phyloP scores from a whole-genome alignment of 2,113 vertebrate genomes.

The Bettongia penicillata region DNA sequence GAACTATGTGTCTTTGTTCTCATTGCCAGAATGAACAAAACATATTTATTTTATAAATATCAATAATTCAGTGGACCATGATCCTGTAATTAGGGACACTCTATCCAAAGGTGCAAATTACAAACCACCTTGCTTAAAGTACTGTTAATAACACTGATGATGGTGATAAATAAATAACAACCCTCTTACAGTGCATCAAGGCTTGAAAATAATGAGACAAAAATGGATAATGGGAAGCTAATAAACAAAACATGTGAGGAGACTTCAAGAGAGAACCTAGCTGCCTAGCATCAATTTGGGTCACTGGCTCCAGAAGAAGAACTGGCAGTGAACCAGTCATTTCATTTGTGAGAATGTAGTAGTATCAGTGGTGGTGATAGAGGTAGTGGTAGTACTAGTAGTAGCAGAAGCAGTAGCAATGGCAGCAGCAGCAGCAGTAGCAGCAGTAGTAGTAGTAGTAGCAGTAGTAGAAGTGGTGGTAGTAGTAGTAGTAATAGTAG shows the following conservation, averaged over 20 bases:
- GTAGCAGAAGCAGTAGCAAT: no score
- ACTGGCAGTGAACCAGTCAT: background rate
- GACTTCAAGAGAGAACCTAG: background rate
- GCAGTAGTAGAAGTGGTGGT: no score
- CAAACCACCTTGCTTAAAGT: background rate
- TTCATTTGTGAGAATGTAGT: background rate
- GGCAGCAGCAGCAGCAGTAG: no score
- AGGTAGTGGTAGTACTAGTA: no score
- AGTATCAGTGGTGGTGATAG: no score
- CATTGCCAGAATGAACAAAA: background rate
- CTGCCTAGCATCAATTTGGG: background rate
- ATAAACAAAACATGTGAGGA: background rate
- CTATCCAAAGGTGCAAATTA: background rate
- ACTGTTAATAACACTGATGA: background rate
- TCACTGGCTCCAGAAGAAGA: background rate
- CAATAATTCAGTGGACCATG: background rate
- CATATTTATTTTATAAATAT: conserved; percentile 15
- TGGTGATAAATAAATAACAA: no score
- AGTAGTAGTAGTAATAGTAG: no score
- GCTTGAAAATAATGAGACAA: background rate
- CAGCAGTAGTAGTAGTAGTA: no score
- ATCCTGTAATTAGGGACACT: background rate
- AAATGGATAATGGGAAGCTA: background rate
- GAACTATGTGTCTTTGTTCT: background rate
- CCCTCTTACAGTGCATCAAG: background rate